Evolutionary conservation across 2,113 vertebrate genomes (phyloP).

Genomic region (Calypte anna): DNA sequence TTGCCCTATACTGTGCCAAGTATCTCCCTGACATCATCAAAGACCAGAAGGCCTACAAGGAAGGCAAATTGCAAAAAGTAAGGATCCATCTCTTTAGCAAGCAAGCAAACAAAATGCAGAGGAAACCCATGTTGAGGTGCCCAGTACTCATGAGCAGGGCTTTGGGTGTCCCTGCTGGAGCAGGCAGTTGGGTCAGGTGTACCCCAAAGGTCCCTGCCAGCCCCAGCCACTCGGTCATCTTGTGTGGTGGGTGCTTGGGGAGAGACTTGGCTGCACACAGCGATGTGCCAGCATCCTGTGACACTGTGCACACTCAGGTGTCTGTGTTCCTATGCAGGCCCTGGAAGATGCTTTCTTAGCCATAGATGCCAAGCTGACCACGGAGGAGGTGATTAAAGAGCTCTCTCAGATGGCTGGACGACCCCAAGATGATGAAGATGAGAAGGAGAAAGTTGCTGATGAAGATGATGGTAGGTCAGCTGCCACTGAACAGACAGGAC

Average conservation of each 20-base stretch:
- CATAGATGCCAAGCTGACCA: constrained; percentile 92
- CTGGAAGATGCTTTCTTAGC: constrained; percentile 96
- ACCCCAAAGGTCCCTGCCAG: background rate
- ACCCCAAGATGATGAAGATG: constrained; percentile 85
- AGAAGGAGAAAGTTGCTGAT: constrained; percentile 92
- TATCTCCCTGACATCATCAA: constrained; percentile 97
- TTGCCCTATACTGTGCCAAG: constrained; percentile 98
- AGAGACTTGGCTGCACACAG: background rate
- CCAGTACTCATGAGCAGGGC: background rate
- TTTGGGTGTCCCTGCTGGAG: background rate
- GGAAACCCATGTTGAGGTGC: background rate
- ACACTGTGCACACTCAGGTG: background rate
- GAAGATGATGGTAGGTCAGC: constrained; percentile 92
- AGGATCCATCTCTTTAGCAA: background rate
- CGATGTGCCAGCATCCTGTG: background rate
- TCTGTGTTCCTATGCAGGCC: constrained; percentile 78
- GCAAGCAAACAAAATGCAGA: background rate
- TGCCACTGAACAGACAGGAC: background rate
- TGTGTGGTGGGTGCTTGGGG: background rate
- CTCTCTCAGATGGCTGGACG: constrained; percentile 92
- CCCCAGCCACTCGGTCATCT: background rate
- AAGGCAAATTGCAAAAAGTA: constrained; percentile 97
- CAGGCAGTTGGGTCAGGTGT: background rate
- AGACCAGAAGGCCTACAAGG: constrained; percentile 95
- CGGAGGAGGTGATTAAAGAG: constrained; percentile 95